These are phyloP conservation scores for Danio albolineatus DNA, from an alignment of 2,797 vertebrate genomes.

Conservation along the genomic window DNA sequence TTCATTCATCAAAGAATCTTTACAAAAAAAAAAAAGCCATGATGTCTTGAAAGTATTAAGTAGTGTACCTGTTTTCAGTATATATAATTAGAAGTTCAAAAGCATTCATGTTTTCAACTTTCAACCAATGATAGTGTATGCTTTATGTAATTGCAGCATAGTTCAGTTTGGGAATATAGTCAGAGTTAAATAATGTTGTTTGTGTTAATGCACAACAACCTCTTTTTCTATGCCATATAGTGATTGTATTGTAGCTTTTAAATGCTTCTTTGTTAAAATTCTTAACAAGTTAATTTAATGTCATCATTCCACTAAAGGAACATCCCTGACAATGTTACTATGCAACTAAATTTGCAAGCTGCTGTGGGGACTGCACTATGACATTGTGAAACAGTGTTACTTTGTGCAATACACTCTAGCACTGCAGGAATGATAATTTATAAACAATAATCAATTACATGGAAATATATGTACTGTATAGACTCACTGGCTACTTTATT, in stretches of 20 bases:
- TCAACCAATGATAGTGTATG: not conserved
- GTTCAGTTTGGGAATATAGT: not conserved
- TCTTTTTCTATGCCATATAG: not conserved
- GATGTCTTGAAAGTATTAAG: not conserved
- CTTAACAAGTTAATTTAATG: too few species aligned
- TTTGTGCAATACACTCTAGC: too few species aligned
- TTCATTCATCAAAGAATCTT: not conserved
- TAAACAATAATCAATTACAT: too few species aligned
- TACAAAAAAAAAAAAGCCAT: not conserved
- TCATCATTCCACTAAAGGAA: not conserved
- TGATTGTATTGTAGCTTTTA: not conserved
- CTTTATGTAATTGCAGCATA: not conserved
- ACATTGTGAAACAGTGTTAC: too few species aligned
- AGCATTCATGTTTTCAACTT: not conserved
- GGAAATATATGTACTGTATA: too few species aligned
- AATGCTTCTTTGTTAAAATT: too few species aligned
- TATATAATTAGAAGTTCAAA: not conserved
- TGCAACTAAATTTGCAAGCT: constrained; percentile 8
- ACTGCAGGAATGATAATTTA: too few species aligned
- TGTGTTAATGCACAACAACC: not conserved
- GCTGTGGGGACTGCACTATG: not conserved
- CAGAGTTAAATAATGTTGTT: not conserved
- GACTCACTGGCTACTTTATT: too few species aligned
- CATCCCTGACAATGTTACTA: not conserved
- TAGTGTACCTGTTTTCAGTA: not conserved